phyloP scores from a whole-genome alignment of 2,888 invertebrate genomes.

The Rhagonycha lutea region DNA sequence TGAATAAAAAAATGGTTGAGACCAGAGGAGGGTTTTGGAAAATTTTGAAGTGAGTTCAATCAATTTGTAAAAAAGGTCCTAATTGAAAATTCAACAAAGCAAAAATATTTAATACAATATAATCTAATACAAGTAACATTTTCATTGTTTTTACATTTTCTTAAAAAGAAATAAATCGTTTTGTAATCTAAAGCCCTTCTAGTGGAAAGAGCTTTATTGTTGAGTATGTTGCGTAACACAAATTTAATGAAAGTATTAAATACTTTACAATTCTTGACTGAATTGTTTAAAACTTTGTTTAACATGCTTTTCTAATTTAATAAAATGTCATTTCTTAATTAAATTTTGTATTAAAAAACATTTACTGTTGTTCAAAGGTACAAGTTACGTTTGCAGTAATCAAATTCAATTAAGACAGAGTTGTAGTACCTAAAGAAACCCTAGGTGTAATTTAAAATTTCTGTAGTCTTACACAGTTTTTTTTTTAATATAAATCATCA shows the following conservation, averaged over 20 bases:
- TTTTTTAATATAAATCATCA: no score
- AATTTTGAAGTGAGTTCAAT: no score
- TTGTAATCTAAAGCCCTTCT: background rate
- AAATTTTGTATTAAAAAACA: background rate
- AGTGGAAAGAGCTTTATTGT: background rate
- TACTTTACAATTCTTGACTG: background rate
- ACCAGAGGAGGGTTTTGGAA: no score
- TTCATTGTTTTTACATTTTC: background rate
- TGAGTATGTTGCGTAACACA: background rate
- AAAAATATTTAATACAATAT: background rate
- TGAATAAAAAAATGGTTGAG: no score
- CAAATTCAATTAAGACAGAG: background rate
- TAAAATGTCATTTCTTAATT: background rate
- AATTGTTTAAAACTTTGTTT: background rate
- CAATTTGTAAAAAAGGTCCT: background rate
- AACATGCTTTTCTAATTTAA: background rate
- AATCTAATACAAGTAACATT: background rate
- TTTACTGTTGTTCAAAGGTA: background rate
- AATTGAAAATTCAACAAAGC: background rate
- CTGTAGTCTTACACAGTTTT: background rate
- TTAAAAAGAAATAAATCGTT: background rate
- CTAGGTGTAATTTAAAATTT: background rate
- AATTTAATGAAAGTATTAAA: background rate
- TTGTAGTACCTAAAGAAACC: background rate
- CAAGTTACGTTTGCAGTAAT: background rate